A percentile compares a stretch with the other conserved stretches of the same genome.
Evolutionary conservation across 2,113 vertebrate genomes (phyloP).

Genomic region (Stegostoma tigrinum): DNA sequence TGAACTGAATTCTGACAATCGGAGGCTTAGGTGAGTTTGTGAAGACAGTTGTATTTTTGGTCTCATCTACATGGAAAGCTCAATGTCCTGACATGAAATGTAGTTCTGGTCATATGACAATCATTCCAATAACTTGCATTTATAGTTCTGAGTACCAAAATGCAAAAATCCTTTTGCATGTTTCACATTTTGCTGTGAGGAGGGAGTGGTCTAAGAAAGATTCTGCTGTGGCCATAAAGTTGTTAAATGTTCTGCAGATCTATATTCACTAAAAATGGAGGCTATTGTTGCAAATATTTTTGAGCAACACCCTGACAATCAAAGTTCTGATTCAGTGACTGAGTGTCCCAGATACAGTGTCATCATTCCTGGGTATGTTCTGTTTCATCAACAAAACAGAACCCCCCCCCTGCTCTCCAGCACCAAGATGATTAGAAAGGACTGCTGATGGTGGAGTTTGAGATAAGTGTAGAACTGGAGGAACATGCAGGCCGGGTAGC

Average conservation of each 20-base stretch:
- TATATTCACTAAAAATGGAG: not conserved
- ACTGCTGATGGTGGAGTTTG: no score
- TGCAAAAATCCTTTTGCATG: not conserved
- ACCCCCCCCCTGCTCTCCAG: no score
- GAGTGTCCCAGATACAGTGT: no score
- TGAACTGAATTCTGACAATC: not conserved
- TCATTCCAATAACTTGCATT: not conserved
- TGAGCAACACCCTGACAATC: no score
- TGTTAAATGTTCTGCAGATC: not conserved
- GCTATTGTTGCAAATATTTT: not conserved
- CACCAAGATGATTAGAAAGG: no score
- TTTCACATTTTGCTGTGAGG: not conserved
- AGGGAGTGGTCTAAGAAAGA: not conserved
- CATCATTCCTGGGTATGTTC: no score
- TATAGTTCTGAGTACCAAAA: not conserved
- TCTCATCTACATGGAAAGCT: not conserved
- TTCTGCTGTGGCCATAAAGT: not conserved
- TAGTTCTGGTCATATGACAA: not conserved
- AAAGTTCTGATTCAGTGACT: no score
- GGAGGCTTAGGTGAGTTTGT: conserved; percentile 12
- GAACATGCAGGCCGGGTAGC: no score
- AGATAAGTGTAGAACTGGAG: no score
- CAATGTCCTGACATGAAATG: not conserved
- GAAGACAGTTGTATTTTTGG: not conserved
- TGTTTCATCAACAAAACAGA: no score